phyloP scores from a whole-genome alignment of 2,113 vertebrate species.

The Gymnorhina tibicen region DNA sequence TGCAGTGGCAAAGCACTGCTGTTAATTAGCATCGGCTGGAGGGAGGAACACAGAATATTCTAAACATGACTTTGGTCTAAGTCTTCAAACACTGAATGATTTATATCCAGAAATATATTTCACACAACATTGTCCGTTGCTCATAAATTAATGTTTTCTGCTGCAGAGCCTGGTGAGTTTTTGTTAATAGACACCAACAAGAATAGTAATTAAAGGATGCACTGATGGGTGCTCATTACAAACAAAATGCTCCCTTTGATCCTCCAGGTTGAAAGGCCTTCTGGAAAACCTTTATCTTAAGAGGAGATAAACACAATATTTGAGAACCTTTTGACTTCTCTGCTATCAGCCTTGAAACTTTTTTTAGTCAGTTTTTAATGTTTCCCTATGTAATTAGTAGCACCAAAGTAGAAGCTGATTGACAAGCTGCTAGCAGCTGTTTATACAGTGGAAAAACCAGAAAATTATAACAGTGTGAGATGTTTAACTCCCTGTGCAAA shows the following conservation, averaged over 20 bases:
- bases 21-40: background rate
- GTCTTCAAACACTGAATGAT: background rate
- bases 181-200: constrained; percentile 10
- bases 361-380: background rate
- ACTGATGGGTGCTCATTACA: background rate
- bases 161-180: background rate
- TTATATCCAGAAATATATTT: background rate
- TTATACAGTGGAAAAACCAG: background rate
- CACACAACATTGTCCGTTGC: background rate
- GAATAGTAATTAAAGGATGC: constrained; percentile 17
- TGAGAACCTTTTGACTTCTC: background rate
- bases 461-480: background rate
- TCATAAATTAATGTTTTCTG: background rate
- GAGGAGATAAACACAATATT: background rate
- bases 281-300: background rate
- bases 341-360: background rate
- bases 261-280: background rate
- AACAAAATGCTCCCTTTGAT: background rate
- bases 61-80: background rate
- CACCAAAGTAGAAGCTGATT: background rate
- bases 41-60: background rate
- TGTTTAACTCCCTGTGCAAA: background rate
- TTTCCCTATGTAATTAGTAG: constrained; percentile 8
- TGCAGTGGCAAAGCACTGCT: background rate
- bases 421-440: background rate